Evolutionary conservation across 1,140 invertebrate species (phyloP).

Genomic region (Dendroctonus ponderosae): DNA sequence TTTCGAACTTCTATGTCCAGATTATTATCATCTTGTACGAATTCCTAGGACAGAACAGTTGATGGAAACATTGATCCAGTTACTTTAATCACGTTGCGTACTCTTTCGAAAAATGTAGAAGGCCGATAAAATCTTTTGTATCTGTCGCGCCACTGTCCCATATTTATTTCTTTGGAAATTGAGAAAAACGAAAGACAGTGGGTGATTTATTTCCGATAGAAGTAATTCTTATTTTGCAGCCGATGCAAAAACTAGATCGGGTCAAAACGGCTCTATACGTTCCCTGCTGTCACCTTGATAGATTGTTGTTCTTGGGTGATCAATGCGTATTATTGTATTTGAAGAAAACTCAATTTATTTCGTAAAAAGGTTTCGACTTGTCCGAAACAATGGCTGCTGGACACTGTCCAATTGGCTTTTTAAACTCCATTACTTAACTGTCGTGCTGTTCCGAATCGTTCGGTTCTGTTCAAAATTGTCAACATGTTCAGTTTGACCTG

Average conservation of each 20-base stretch:
- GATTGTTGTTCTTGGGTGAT: conserved; percentile 28
- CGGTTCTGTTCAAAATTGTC: too few relatives aligned
- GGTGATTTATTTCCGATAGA: conserved; percentile 32
- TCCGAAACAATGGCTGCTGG: conserved; percentile 14
- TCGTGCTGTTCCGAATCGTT: too few relatives aligned
- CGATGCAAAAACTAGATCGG: conserved; percentile 31
- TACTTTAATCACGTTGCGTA: too few relatives aligned
- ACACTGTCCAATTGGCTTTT: conserved; percentile 2
- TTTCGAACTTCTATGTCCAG: too few relatives aligned
- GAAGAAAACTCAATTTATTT: conserved; percentile 29
- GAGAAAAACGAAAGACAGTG: conserved; percentile 12
- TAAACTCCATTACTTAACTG: too few relatives aligned
- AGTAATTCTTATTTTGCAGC: conserved; percentile 32
- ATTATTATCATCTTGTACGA: too few relatives aligned
- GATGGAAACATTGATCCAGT: too few relatives aligned
- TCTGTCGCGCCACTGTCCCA: neutral
- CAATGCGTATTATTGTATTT: conserved; percentile 26
- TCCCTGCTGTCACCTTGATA: conserved; percentile 31
- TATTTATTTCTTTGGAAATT: conserved; percentile 21
- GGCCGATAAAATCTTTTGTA: too few relatives aligned
- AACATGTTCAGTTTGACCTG: too few relatives aligned
- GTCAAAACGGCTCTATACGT: conserved; percentile 32
- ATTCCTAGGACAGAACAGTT: too few relatives aligned
- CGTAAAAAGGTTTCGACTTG: conserved; percentile 11
- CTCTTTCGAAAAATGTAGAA: too few relatives aligned